These are phyloP conservation scores for Pteruthius melanotis DNA, from an alignment of 2,113 vertebrate genomes.

Conservation along the genomic window DNA sequence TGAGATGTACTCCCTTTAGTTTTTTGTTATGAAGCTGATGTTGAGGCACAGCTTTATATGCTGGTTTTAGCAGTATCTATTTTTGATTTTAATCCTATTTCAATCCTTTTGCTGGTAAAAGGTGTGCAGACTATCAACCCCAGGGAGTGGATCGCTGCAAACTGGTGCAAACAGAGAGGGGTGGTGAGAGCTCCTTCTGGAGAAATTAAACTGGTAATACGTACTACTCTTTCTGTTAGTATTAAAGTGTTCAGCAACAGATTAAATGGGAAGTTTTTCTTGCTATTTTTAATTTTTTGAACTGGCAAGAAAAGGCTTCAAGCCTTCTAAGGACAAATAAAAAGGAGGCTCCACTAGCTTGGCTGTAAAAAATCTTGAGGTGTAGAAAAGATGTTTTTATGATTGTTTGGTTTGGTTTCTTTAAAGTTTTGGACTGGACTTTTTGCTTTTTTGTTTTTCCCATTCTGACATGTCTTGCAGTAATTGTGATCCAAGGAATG, in stretches of 20 bases:
- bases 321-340: neutral
- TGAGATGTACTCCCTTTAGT: neutral
- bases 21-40: neutral
- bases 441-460: neutral
- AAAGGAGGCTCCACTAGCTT: neutral
- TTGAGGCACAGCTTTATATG: neutral
- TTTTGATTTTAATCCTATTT: neutral
- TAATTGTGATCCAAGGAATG: neutral
- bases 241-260: neutral
- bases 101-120: neutral
- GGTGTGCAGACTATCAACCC: neutral
- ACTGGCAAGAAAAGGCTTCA: neutral
- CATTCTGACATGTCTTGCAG: neutral
- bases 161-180: accelerated
- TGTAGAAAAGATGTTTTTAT: neutral
- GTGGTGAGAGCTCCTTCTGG: neutral
- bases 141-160: neutral
- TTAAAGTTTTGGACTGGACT: neutral
- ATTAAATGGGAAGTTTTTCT: neutral
- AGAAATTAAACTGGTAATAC: neutral
- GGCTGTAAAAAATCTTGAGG: neutral
- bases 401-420: neutral
- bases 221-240: neutral
- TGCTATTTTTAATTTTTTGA: neutral
- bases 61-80: neutral